These are phyloP conservation scores for Limnodromus scolopaceus DNA, from an alignment of 2,797 vertebrate genomes.

Conservation along the genomic window DNA sequence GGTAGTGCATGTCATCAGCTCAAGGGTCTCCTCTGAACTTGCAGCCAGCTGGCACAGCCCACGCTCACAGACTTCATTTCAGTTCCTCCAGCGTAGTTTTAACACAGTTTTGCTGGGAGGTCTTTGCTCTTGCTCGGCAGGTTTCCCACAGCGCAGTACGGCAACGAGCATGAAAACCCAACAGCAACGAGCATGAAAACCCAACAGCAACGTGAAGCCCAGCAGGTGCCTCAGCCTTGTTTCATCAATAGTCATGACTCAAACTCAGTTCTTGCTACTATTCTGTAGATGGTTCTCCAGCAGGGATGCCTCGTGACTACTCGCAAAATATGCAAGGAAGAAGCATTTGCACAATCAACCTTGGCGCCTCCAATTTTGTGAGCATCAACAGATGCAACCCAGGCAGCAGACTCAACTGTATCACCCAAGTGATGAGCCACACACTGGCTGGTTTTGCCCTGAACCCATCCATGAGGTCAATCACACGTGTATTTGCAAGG, in stretches of 20 bases:
- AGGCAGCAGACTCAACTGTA: not conserved
- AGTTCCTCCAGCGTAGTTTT: not conserved
- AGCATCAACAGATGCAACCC: not conserved
- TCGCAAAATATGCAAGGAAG: not conserved
- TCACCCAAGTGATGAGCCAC: not conserved
- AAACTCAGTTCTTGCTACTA: not conserved
- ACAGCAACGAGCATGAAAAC: not conserved
- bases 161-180: not conserved
- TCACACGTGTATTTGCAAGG: accelerated
- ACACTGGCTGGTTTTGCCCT: not conserved
- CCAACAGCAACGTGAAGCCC: not conserved
- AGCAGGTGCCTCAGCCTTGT: not conserved
- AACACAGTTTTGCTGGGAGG: not conserved
- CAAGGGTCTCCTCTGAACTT: not conserved
- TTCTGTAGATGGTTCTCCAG: not conserved
- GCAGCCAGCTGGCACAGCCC: not conserved
- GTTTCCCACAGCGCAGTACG: not conserved
- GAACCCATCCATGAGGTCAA: not conserved
- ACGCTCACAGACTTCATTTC: not conserved
- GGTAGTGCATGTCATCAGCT: not conserved
- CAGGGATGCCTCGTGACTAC: not conserved
- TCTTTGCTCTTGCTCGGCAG: not conserved
- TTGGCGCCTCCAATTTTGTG: not conserved
- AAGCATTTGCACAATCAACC: not conserved
- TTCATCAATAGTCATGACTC: not conserved